Evolutionary conservation across 1,140 invertebrate genomes (phyloP), one percentile per base, ranked within the genome.

Genomic region (Cotesia chilonis): DNA sequence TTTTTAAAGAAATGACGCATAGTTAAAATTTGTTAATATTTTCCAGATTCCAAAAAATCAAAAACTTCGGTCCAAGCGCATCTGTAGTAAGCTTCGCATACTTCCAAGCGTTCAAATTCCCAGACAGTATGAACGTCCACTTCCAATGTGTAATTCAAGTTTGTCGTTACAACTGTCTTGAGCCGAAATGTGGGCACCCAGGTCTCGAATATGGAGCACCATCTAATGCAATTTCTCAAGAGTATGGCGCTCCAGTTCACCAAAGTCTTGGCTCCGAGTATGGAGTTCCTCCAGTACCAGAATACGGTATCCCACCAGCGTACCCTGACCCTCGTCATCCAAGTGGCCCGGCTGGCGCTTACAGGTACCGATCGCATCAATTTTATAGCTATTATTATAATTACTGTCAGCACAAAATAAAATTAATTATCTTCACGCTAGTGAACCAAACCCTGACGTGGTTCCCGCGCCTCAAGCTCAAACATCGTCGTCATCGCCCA

Each of bases 101-200:
- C 87, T 98, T 98, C 93, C 94, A 96, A 87, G 96, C 96, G 1
- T 98, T 97, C 88, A 97, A 98, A 85, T 98, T 98, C 91, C 96
- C 96, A 0, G 96, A 98, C 83, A 96, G 95, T 9, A 97, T 97
- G 96, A 96, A 97, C 81, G 95, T 98, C 1, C 96, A 97, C 89
- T 98, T 98, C 92, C 96, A 98, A 84, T 97, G 96, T 82, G 95
- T 96, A 1, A 97, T 98, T 77, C 96, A 98, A 88, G 95, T 97
- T 2, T 98, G 96, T 78, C 90, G 95, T 71, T 95, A 96, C 84
- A 95, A 96, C 81, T 97, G 96, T 81, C 95, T 95, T 0, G 95
- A 96, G 78, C 95, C 95, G 1, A 95, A 95, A 86, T 96, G 94
- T 82, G 92, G 91, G 9, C 89, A 89, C 74, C 88, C 88, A 10